Base-by-base conservation (phyloP, 2,797 vertebrate species). In the Lateolabrax maculatus region DNA sequence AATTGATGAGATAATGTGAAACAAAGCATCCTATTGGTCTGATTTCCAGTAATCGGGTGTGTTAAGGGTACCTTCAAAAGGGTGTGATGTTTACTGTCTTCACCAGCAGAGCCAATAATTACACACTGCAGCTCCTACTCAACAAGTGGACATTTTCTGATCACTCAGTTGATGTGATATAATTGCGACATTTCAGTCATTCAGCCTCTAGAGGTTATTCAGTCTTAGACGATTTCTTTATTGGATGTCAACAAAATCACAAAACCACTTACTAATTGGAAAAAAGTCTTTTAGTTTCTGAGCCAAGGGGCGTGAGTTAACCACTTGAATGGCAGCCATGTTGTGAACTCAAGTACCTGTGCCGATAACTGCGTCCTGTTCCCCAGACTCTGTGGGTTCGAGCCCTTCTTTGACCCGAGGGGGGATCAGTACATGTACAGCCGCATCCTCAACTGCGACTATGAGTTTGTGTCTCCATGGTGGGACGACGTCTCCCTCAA, bases 401-500 rank as follows among this genome's bases (percentile, higher is more conserved):
- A 98, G 89, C 96, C 97, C 4, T 98, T 97, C 92, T 97, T 97
- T 0, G 97, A 97, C 90, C 95, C 96, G 0, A 89, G 97, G 3
- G 97, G 97, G 16, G 97, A 97, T 52, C 96, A 97, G 89, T 97
- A 96, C 91, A 96, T 97, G 96, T 97, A 97, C 94, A 92, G 96
- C 87, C 93, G 96, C 25, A 97, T 97, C 89, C 95, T 97, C 43
- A 97, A 95, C 92, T 97, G 97, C 2, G 96, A 97, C 89, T 97
- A 97, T 25, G 96, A 97, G 93, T 97, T 97, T 65, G 94, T 96
- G 78, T 98, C 97, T 68, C 96, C 95, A 0, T 95, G 96, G 96
- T 97, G 96, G 96, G 97, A 97, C 5, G 96, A 97, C 31, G 96
- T 98, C 6, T 98, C 97, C 34, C 95, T 96, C 55, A 98, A 97